Conservation (phyloP, 1,140 invertebrate genomes). For the Pantala flavescens region DNA sequence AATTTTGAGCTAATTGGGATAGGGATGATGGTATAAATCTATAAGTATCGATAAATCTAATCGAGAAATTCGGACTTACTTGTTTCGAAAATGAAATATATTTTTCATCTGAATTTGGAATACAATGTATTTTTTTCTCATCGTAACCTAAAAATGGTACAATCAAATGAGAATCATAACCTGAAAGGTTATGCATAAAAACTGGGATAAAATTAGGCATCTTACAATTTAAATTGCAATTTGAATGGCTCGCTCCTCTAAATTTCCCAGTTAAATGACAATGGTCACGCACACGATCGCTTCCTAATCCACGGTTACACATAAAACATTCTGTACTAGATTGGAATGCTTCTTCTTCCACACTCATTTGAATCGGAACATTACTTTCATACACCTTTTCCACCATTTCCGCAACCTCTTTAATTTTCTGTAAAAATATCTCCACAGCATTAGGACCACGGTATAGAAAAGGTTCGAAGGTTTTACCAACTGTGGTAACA, state of each 20-base stretch:
- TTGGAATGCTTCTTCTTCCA: not conserved
- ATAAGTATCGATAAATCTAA: conserved; percentile 29
- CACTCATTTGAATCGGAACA: not conserved
- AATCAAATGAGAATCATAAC: not conserved
- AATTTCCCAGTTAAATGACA: not conserved
- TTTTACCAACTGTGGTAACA: not conserved
- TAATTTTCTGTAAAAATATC: not conserved
- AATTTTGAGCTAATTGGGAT: conserved; percentile 23
- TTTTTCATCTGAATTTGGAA: not conserved
- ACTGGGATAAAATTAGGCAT: not conserved
- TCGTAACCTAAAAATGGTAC: not conserved
- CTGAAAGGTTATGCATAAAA: not conserved
- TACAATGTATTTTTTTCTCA: not conserved
- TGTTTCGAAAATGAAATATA: not conserved
- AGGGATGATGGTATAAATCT: conserved; percentile 26
- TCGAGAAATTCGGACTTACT: not conserved
- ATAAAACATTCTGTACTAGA: not conserved
- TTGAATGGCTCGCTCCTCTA: not conserved
- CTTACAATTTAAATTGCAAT: not conserved
- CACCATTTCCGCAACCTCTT: not conserved
- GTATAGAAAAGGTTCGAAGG: not conserved
- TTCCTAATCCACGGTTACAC: not conserved
- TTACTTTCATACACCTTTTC: not conserved
- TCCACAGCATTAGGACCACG: not conserved
- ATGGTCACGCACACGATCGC: not conserved